Base-by-base conservation (phyloP, 2,888 invertebrate genomes). In the Theodoxus fluviatilis region DNA sequence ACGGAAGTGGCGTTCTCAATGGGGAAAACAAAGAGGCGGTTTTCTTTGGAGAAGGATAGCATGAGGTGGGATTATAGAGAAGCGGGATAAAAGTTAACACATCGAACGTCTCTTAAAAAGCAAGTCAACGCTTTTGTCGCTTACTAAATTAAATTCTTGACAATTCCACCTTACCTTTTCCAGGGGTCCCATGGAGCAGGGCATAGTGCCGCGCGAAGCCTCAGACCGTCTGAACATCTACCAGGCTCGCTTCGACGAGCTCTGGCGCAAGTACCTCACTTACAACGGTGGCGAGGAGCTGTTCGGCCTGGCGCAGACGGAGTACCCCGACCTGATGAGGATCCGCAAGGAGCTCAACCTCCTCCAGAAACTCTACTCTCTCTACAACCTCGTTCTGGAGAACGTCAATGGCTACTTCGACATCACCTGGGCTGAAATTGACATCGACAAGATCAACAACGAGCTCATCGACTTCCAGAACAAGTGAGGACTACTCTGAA, bases 391-490 rank as follows among this genome's bases (percentile, higher is more conserved):
- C 84, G 98, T 98, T 2, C 94, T 97, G 71, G 97, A 98, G 84
- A 90, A 95, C 71, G 96, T 98, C 69, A 96, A 94, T 88, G 95
- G 96, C 84, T 98, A 98, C 86, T 96, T 97, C 83, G 97, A 97
- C 81, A 97, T 98, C 81, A 94, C 96, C 0, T 97, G 98, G 98
- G 93, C 93, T 52, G 96, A 97, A 80, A 92, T 96, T 4, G 96
- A 98, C 83, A 96, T 98, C 76, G 97, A 98, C 86, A 95, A 96
- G 86, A 98, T 98, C 78, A 98, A 97, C 86, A 95, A 95, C 83
- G 97, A 98, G 84, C 89, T 98, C 15, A 93, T 97, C 92, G 98
- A 98, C 85, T 98, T 98, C 87, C 97, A 98, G 89, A 97, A 97
- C 86, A 92, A 91, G 92, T 92, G 85, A 77, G 78, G 70, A 43